Evolutionary conservation across 2,113 vertebrate genomes (phyloP), one percentile per base, ranked within the genome.

Genomic region (Scomber scombrus): DNA sequence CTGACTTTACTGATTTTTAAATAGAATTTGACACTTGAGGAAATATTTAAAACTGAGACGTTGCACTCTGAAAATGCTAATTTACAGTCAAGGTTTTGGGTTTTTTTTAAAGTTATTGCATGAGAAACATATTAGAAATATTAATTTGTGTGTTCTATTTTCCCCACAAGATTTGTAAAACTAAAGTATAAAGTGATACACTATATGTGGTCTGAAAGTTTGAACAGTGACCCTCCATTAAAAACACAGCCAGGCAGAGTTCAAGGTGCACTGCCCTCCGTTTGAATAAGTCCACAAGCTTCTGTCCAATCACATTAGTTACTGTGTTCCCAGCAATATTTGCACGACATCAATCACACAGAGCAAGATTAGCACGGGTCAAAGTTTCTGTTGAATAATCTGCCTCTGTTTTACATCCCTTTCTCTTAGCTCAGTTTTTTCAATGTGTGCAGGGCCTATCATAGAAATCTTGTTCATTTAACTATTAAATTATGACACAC

Each of bases 321-420:
- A 60, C 61, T 75, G 57, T 78, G 84, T 84, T 84, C 69, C 82
- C 56, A 78, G 85, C 73, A 84, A 91, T 93, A 91, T 93, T 95
- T 92, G 77, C 84, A 84, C 85, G 87, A 82, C 91, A 91, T 71
- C 65, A 81, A 85, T 87, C 64, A 84, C 79, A 87, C 67, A 64
- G 54, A 62, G 75, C 71, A 71, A 86, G 87, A 90, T 92, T 90
- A 92, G 56, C 57, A 71, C 7, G 71, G 91, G 88, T 91, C 94
- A 90, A 90, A 90, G 92, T 92, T 87, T 88, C 29, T 75, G 18
- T 72, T 87, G 60, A 84, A 82, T 80, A 87, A 83, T 87, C 65
- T 82, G 80, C 71, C 68, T 67, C 63, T 85, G 75, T 84, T 91
- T 88, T 60, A 71, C 62, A 62, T 81, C 82, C 11, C 23, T 72